Evolutionary conservation across 92 coral and sea anemone genomes (phyloP).

Genomic region (Nematostella vectensis): DNA sequence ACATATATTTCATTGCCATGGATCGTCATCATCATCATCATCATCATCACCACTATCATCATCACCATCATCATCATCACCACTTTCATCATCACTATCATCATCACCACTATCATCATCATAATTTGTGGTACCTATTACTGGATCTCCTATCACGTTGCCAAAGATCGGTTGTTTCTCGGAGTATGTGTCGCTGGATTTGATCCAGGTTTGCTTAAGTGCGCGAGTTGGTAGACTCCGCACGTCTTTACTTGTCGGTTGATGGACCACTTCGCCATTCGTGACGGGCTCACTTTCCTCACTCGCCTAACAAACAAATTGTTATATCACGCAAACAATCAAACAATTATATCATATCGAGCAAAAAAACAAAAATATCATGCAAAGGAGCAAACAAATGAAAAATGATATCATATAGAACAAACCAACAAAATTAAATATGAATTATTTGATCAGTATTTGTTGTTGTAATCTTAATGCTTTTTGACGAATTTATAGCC

Average conservation of each 20-base stretch:
- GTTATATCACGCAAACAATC: no score
- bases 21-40: constrained; percentile 14
- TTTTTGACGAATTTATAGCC: no score
- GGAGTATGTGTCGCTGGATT: background rate
- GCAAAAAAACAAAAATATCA: no score
- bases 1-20: constrained; percentile 6
- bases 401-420: no score
- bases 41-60: background rate
- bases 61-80: background rate
- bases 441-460: no score
- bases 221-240: constrained; percentile 23
- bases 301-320: no score
- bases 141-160: background rate
- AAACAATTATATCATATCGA: no score
- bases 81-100: constrained; percentile 4
- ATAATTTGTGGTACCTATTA: no score
- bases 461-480: no score
- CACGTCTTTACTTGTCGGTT: constrained; percentile 14
- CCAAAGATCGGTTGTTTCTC: constrained; percentile 4
- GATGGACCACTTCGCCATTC: background rate
- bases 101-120: constrained; percentile 11
- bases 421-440: no score
- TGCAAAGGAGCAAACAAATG: no score
- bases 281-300: background rate
- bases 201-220: constrained; percentile 22